Conservation (phyloP, 2,888 invertebrate genomes). For the Phorcus lineatus region DNA sequence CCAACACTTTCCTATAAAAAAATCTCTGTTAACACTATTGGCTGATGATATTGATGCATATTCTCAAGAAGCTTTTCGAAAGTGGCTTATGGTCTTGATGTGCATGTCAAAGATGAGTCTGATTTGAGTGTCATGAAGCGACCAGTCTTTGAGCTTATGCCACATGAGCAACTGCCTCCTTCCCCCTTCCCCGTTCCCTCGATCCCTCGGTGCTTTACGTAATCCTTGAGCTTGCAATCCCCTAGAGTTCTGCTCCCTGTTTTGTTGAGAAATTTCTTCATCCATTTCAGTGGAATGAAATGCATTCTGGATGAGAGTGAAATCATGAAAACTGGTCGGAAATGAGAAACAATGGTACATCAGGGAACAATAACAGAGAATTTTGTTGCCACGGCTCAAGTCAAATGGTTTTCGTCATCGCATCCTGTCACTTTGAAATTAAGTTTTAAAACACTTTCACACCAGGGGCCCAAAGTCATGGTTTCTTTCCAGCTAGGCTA, state of each 20-base stretch:
- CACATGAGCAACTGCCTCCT: too few relatives aligned
- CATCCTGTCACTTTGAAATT: conserved; percentile 16
- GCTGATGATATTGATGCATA: too few relatives aligned
- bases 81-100: too few relatives aligned
- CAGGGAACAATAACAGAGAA: conserved; percentile 6
- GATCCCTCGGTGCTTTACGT: not conserved
- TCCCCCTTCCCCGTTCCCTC: too few relatives aligned
- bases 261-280: not conserved
- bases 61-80: too few relatives aligned
- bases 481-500: not conserved
- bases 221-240: not conserved
- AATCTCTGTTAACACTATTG: too few relatives aligned
- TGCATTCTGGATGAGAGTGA: conserved; percentile 12
- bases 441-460: conserved; percentile 21
- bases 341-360: conserved; percentile 17
- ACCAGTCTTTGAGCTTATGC: too few relatives aligned
- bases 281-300: conserved; percentile 8
- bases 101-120: too few relatives aligned
- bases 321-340: conserved; percentile 8
- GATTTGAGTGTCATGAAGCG: too few relatives aligned
- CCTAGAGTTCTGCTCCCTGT: not conserved
- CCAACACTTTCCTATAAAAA: too few relatives aligned
- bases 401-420: conserved; percentile 21
- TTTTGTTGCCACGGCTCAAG: not conserved
- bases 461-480: not conserved